Evolutionary conservation across 2,797 vertebrate genomes (phyloP).

Genomic region (Natrix natrix): DNA sequence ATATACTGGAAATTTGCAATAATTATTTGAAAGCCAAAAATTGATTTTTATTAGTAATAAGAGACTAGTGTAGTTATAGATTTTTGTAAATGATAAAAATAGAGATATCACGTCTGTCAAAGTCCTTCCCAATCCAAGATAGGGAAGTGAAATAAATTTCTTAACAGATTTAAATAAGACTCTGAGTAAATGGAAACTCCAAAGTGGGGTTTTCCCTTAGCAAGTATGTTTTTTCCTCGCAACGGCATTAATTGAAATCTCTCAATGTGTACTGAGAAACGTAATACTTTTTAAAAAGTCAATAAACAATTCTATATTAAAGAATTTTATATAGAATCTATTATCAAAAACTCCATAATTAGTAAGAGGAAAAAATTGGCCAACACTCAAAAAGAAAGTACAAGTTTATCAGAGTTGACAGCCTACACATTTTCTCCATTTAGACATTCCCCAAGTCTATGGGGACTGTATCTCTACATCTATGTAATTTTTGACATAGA

Average conservation of each 20-base stretch:
- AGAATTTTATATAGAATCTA: background rate
- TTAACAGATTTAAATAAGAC: slow-evolving; percentile 40
- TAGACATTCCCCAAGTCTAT: background rate
- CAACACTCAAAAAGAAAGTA: background rate
- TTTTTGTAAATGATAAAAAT: background rate
- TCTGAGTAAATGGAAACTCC: slow-evolving; percentile 64
- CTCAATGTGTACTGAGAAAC: slow-evolving; percentile 34
- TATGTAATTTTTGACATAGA: background rate
- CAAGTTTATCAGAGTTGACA: background rate
- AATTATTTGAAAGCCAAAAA: background rate
- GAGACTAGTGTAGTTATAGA: background rate
- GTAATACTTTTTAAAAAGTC: slow-evolving; percentile 43
- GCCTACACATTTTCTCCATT: background rate
- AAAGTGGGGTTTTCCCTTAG: slow-evolving; percentile 62
- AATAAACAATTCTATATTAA: slow-evolving; percentile 40
- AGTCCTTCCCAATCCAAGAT: slow-evolving; percentile 20
- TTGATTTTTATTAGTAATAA: background rate
- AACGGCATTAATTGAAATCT: slow-evolving; percentile 51
- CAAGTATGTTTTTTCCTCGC: slow-evolving; percentile 59
- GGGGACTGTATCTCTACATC: background rate
- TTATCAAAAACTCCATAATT: background rate
- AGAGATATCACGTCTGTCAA: background rate
- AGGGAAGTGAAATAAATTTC: slow-evolving; percentile 34
- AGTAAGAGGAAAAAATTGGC: background rate
- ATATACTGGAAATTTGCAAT: background rate